phyloP scores from a whole-genome alignment of 1,140 invertebrate species.

The Orchesella cincta region DNA sequence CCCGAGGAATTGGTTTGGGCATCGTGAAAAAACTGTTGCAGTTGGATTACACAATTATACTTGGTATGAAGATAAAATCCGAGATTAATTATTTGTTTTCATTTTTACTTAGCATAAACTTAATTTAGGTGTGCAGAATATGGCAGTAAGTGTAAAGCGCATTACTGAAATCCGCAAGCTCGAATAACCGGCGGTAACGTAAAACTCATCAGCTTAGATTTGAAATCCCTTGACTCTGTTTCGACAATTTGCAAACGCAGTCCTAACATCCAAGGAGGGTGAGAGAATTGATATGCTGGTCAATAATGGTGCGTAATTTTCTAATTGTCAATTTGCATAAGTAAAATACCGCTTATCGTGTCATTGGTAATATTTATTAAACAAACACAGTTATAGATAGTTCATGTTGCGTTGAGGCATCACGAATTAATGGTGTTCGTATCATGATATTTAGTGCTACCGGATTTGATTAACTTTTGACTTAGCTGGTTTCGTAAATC shows the following conservation, averaged over 20 bases:
- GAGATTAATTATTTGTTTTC: not conserved
- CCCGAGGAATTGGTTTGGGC: constrained; percentile 79
- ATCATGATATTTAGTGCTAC: no score
- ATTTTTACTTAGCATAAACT: not conserved
- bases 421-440: no score
- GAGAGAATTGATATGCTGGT: constrained; percentile 71
- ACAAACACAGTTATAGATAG: no score
- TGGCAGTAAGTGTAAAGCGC: not conserved
- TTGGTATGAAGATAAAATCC: constrained; percentile 68
- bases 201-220: constrained; percentile 62
- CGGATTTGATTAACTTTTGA: no score
- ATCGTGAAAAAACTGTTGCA: constrained; percentile 75
- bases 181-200: constrained; percentile 58
- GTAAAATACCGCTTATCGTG: no score
- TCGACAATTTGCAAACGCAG: constrained; percentile 68
- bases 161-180: constrained; percentile 62
- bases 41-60: constrained; percentile 78
- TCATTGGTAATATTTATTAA: not conserved
- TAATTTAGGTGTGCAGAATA: not conserved
- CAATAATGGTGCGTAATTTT: constrained; percentile 67
- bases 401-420: no score
- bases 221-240: constrained; percentile 71
- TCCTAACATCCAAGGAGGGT: constrained; percentile 62
- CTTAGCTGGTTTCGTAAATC: constrained; percentile 83
- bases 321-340: not conserved